Evolutionary conservation across 2,113 vertebrate genomes (phyloP).

Genomic region (Fregata magnificens): DNA sequence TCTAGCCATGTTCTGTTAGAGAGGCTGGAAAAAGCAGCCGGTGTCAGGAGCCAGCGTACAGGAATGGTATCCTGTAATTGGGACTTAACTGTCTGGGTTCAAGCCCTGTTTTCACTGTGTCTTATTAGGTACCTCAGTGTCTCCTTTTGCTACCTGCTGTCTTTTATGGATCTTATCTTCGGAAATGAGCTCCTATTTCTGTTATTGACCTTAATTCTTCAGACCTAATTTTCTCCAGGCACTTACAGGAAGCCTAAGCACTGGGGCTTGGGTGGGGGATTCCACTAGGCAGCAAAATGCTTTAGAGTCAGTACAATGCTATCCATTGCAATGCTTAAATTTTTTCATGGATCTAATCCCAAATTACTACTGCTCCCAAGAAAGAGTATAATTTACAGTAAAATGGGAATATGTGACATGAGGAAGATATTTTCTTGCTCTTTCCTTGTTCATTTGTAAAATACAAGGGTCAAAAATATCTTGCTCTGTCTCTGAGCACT

Average conservation of each 20-base stretch:
- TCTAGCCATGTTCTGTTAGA: background rate
- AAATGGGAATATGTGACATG: background rate
- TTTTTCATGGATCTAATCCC: background rate
- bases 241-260: background rate
- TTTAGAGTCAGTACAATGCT: background rate
- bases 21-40: background rate
- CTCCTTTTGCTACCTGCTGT: background rate
- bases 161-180: background rate
- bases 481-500: background rate
- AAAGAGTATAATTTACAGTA: background rate
- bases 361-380: background rate
- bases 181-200: background rate
- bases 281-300: background rate
- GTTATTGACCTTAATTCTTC: background rate
- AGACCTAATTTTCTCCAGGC: background rate
- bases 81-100: background rate
- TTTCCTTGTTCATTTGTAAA: background rate
- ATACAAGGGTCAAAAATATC: background rate
- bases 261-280: background rate
- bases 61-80: background rate
- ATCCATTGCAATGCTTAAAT: background rate
- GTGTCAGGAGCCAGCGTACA: background rate
- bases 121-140: background rate
- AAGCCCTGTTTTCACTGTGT: background rate
- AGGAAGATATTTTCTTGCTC: background rate